Base-by-base conservation (phyloP, 2,113 vertebrate genomes). In the Strix uralensis region DNA sequence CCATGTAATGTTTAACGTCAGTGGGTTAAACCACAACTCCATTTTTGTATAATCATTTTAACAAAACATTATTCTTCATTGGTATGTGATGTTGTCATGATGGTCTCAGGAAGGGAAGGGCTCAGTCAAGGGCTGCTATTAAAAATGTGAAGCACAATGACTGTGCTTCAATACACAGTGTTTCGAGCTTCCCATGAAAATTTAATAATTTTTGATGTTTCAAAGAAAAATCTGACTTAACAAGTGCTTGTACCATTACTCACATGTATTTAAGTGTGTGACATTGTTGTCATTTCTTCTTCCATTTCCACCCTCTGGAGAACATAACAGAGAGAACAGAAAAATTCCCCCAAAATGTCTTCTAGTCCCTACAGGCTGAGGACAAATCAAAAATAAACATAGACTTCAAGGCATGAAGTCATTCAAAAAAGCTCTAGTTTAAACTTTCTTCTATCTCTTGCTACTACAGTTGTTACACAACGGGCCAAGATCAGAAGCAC, bases 181-280 rank as follows among this genome's bases (percentile, higher is more conserved):
- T 85, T 91, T 87, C 71, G 66, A 86, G 73, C 57, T 86, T 88
- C 61, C 58, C 38, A 80, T 86, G 47, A 96, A 96, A 92, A 90
- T 92, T 67, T 92, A 77, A 77, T 94, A 63, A n/a, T 88, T 95
- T 86, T 46, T 69, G 44, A 81, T 75, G 79, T 89, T 96, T 92
- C 88, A 95, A 78, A 94, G 79, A 86, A 92, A 74, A 38, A 49
- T 77, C 54, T 92, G 47, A 85, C 59, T 90, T 89, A 96, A 96
- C 83, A 94, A 92, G 63, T 51, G 32, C 81, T 92, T 69, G 36
- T 70, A 54, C 79, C 69, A 47, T 88, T 94, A 79, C 67, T 92
- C 54, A 73, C 51, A n/a, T 63, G 54, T 84, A 80, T 88, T 65
- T 82, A 85, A 79, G 49, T 74, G 74, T 88, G 81, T 77, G 70